A percentile compares a stretch with the other conserved stretches of the same genome.
Conservation (phyloP, 2,797 vertebrate genomes). For the Tinamus major region DNA sequence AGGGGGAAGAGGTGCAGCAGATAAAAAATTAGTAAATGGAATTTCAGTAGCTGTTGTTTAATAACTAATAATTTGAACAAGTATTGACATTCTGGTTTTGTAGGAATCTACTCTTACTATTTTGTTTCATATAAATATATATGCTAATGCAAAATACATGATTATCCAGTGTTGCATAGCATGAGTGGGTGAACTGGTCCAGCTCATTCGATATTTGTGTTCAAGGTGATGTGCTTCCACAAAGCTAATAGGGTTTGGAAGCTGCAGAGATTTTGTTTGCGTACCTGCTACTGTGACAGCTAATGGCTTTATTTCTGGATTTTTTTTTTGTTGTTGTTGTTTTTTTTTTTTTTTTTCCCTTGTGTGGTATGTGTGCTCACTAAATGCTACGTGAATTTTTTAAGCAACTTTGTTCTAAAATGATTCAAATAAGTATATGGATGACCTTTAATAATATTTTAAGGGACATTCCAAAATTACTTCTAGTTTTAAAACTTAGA, state of each 20-base stretch:
- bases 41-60: not conserved
- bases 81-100: not conserved
- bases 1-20: not conserved
- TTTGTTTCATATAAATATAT: not conserved
- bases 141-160: not conserved
- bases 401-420: not conserved
- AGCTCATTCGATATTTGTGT: not conserved
- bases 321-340: too few species aligned
- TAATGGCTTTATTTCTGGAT: not conserved
- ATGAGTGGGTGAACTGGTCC: not conserved
- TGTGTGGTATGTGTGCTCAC: not conserved
- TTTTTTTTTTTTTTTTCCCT: too few species aligned
- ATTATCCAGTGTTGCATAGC: not conserved
- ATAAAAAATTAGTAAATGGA: not conserved
- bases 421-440: not conserved
- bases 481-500: not conserved
- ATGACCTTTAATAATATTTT: not conserved
- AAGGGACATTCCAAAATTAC: not conserved
- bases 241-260: not conserved
- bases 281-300: not conserved
- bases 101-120: not conserved
- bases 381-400: not conserved
- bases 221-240: not conserved
- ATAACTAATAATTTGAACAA: not conserved
- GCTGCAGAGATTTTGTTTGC: not conserved